Conservation (phyloP, 2,797 vertebrate species). For the Lophotriccus pileatus region DNA sequence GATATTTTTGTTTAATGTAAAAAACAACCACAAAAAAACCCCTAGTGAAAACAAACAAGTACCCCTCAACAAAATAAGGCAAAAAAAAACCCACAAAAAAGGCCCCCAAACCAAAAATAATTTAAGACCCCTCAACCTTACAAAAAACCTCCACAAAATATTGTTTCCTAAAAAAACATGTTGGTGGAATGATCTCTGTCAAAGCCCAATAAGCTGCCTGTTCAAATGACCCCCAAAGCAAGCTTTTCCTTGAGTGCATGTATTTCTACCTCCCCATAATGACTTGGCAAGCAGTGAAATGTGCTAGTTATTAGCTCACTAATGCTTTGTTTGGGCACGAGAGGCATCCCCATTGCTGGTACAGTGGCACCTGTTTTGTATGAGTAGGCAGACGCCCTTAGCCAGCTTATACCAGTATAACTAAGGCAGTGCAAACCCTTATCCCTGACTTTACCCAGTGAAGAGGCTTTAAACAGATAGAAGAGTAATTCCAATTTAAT, state of each 20-base stretch:
- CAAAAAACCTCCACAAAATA: neutral
- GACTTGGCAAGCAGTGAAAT: neutral
- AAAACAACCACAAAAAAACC: neutral
- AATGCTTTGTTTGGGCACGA: neutral
- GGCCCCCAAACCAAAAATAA: neutral
- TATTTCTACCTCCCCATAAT: neutral
- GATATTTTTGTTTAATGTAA: neutral
- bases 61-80: fast-evolving
- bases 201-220: neutral
- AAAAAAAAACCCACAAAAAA: neutral
- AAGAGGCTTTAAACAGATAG: neutral
- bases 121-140: neutral
- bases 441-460: neutral
- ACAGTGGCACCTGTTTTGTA: neutral
- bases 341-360: neutral
- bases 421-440: neutral
- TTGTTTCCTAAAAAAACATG: neutral
- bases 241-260: neutral
- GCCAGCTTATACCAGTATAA: neutral
- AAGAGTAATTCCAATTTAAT: neutral
- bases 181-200: neutral
- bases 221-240: neutral
- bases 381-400: neutral
- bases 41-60: neutral
- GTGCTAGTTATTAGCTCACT: neutral